These are phyloP conservation scores for Escarpia spicata DNA, from an alignment of 2,888 invertebrate species.

Conservation along the genomic window DNA sequence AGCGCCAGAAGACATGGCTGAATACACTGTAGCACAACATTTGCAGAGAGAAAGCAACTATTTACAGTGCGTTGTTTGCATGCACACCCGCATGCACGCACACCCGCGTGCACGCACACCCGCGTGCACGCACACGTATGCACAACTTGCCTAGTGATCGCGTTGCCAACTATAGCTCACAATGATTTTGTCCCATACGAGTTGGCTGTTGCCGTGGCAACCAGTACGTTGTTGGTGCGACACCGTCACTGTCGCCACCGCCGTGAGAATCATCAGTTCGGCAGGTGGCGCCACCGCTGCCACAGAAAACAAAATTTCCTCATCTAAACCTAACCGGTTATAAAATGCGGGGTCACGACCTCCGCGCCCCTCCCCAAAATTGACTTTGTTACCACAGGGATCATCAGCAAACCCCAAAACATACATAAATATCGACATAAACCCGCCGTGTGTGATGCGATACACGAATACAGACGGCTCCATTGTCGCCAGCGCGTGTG, in stretches of 20 bases:
- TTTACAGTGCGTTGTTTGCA: not conserved
- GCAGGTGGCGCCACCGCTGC: not conserved
- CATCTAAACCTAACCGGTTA: constrained; percentile 16
- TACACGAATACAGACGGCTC: not conserved
- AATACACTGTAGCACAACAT: constrained; percentile 10
- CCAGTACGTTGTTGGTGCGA: not conserved
- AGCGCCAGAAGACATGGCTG: not conserved
- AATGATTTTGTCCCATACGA: not conserved
- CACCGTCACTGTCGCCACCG: not conserved
- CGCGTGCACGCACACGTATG: not conserved
- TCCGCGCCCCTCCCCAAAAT: not conserved
- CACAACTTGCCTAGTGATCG: constrained; percentile 14
- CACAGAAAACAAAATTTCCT: not conserved
- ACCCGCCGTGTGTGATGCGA: not conserved
- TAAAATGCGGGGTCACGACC: not conserved
- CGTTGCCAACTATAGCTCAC: not conserved
- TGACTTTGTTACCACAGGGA: not conserved
- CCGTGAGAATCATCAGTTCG: not conserved
- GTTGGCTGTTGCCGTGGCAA: not conserved
- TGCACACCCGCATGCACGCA: no score
- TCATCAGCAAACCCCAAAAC: constrained; percentile 12
- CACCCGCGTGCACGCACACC: not conserved
- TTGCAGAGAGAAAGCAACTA: constrained; percentile 3
- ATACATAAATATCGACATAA: constrained; percentile 13
- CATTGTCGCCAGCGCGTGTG: not conserved